Base-by-base conservation (phyloP, 2,113 vertebrate genomes). In the Burhinus oedicnemus region DNA sequence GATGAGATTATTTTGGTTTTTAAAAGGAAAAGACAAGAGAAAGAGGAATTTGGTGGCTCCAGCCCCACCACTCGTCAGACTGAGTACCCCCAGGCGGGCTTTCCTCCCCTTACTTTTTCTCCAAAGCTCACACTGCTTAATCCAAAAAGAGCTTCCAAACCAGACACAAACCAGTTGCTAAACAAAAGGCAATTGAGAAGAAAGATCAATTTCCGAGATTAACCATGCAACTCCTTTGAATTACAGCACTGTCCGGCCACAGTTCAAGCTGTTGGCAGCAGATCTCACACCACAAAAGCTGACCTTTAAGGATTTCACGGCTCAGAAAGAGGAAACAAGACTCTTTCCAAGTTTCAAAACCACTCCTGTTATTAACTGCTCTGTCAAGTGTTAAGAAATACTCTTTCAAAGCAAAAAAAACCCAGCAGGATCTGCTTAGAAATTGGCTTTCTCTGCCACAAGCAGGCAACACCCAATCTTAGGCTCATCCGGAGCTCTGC, bases 151-250 rank as follows among this genome's bases (percentile, higher is more conserved):
- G 66, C 30, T 80, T 58, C 71, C 76, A 92, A 89, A 89, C 32
- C 58, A 81, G 42, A 74, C 68, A 40, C 26, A 78, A 93, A 80
- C 45, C 61, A 87, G 65, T 34, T n/a, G 79, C 55, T 87, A 54
- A 83, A 94, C 80, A 97, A 88, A 93, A 89, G 55, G 55, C 69
- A 81, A 42, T 4, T 15, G 60, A 95, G 72, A 83, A 71, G 60
- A 85, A 66, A 76, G 72, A 87, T 91, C 68, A 4, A 3, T 66
- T 90, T 71, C 34, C 2, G 5, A 96, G 69, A 78, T 40, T 34
- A 81, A 72, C 69, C 51, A 34, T 32, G 40, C 62, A 66, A 25
- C 52, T 85, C 62, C 82, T 88, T 23, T 65, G 34, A 91, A 75
- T 69, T 30, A 25, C 32, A 52, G 65, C 83, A 14, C 74, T 71